These are phyloP conservation scores for Otus sunia DNA, from an alignment of 2,113 vertebrate species.

Conservation along the genomic window DNA sequence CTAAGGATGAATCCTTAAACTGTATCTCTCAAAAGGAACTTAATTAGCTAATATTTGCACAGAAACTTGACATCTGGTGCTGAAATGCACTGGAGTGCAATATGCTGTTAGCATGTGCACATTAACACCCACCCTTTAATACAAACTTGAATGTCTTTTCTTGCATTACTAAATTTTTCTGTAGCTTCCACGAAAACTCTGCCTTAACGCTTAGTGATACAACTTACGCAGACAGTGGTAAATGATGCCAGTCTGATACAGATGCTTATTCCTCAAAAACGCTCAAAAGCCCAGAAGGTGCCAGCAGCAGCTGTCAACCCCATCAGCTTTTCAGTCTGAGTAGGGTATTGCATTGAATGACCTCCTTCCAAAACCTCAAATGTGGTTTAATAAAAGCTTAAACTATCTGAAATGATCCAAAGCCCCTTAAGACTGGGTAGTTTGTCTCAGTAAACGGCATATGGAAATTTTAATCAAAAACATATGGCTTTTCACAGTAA, in stretches of 20 bases:
- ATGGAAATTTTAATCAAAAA: conserved; percentile 17
- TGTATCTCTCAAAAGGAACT: not conserved
- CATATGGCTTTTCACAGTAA: conserved; percentile 5
- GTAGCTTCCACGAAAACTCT: not conserved
- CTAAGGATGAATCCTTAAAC: not conserved
- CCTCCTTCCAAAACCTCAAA: not conserved
- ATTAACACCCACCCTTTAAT: not conserved
- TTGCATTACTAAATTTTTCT: not conserved
- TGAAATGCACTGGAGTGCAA: not conserved
- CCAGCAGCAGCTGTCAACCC: not conserved
- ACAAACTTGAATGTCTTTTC: not conserved
- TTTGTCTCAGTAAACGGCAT: conserved; percentile 6
- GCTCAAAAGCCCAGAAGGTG: not conserved
- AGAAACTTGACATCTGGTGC: not conserved
- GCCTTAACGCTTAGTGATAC: not conserved
- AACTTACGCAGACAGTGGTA: not conserved
- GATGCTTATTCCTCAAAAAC: not conserved
- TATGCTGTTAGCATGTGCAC: not conserved
- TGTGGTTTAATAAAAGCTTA: not conserved
- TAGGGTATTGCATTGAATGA: not conserved
- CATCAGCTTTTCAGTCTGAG: not conserved
- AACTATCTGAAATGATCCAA: not conserved
- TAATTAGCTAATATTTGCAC: conserved; percentile 36
- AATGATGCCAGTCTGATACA: not conserved
- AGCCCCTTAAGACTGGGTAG: not conserved